Evolutionary conservation across 1,140 invertebrate genomes (phyloP).

Genomic region (Copidosoma floridanum): DNA sequence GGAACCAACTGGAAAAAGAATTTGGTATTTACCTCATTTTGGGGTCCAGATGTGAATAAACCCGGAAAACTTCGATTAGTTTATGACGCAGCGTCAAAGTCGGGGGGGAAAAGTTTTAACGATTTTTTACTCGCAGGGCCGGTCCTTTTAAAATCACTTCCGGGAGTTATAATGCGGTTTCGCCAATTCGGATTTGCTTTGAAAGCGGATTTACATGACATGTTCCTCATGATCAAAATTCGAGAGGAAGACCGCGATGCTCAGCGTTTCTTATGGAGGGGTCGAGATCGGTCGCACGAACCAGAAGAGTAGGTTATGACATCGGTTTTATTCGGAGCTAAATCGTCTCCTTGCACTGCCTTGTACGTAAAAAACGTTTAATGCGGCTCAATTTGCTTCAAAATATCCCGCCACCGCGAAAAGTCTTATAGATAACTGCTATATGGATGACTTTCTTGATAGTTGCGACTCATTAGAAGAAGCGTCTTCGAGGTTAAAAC

Average conservation of each 20-base stretch:
- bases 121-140: slow-evolving; percentile 36
- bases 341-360: slow-evolving; percentile 39
- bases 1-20: no score
- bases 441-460: slow-evolving; percentile 1
- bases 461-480: neutral
- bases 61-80: slow-evolving; percentile 34
- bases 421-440: neutral
- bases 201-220: slow-evolving; percentile 37
- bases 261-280: no score
- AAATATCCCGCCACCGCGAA: no score
- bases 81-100: slow-evolving; percentile 35
- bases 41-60: slow-evolving; percentile 37
- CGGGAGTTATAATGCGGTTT: slow-evolving; percentile 40
- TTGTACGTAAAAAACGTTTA: slow-evolving; percentile 18
- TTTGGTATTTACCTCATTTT: no score
- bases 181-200: slow-evolving; percentile 33
- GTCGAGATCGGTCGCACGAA: slow-evolving; percentile 7
- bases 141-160: slow-evolving; percentile 33
- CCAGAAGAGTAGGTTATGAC: slow-evolving; percentile 37
- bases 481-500: neutral
- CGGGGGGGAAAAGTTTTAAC: slow-evolving; percentile 31
- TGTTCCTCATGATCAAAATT: slow-evolving; percentile 37
- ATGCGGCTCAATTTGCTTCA: no score
- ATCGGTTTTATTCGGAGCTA: slow-evolving; percentile 42
- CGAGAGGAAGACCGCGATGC: slow-evolving; percentile 37